These are phyloP conservation scores for Percina caprodes DNA, from an alignment of 2,113 vertebrate species.

Conservation along the genomic window DNA sequence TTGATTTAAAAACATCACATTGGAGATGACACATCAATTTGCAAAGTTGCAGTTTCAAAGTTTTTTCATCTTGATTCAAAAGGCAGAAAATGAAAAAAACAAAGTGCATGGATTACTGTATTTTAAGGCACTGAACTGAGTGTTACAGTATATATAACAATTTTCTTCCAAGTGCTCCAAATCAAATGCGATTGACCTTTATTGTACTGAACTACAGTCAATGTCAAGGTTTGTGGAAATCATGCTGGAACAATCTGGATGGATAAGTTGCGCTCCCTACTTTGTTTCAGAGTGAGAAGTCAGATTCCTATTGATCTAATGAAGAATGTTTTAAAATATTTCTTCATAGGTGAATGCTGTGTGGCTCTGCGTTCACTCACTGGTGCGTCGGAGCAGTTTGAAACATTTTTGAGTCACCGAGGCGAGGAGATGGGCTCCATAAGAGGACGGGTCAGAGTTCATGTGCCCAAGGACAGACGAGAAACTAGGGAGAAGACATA, in stretches of 20 bases:
- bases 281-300: not conserved
- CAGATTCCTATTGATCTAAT: not conserved
- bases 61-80: not conserved
- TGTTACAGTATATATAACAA: not conserved
- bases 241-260: not conserved
- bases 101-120: not conserved
- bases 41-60: not conserved
- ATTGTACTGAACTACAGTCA: not conserved
- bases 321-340: not conserved
- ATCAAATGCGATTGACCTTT: not conserved
- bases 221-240: not conserved
- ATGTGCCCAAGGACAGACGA: slow-evolving; percentile 80
- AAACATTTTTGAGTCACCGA: slow-evolving; percentile 88
- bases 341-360: slow-evolving; percentile 86
- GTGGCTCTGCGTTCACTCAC: slow-evolving; percentile 77
- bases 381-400: slow-evolving; percentile 83
- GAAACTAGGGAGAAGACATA: slow-evolving; percentile 84
- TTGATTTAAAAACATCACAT: not conserved
- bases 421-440: slow-evolving; percentile 92
- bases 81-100: not conserved
- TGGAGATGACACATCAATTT: not conserved
- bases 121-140: not conserved
- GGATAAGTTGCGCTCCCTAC: not conserved
- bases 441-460: slow-evolving; percentile 84
- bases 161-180: not conserved